Conservation (phyloP, 1,140 invertebrate genomes). For the Trichomalopsis sarcophagae region DNA sequence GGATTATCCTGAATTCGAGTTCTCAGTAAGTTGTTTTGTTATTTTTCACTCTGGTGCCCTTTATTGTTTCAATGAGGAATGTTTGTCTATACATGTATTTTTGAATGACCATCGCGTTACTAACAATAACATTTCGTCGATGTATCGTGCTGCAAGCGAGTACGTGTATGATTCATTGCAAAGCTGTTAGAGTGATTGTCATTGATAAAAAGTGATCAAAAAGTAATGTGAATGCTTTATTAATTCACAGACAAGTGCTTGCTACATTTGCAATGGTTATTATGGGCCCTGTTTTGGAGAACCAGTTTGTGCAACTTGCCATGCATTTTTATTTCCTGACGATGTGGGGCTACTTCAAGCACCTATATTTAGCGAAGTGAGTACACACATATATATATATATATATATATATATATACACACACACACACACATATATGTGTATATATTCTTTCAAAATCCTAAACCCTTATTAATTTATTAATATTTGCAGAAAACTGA, state of each 20-base stretch:
- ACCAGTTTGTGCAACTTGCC: slow-evolving; percentile 94
- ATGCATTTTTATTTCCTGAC: slow-evolving; percentile 91
- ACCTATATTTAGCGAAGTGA: slow-evolving; percentile 77
- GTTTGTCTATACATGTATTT: not conserved
- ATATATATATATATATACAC: too few species aligned
- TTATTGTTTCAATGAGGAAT: not conserved
- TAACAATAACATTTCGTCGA: not conserved
- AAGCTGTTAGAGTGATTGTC: slow-evolving; percentile 26
- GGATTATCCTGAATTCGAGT: slow-evolving; percentile 68
- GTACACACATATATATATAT: slow-evolving; percentile 3
- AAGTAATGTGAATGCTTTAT: slow-evolving; percentile 39
- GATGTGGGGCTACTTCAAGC: slow-evolving; percentile 79
- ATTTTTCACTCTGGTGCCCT: slow-evolving; percentile 11
- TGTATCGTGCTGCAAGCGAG: not conserved
- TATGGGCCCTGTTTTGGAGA: slow-evolving; percentile 94
- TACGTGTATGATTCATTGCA: not conserved
- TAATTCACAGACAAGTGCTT: slow-evolving; percentile 78
- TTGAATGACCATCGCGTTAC: slow-evolving; percentile 5
- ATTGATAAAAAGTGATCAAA: not conserved
- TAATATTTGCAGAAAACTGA: slow-evolving; percentile 83
- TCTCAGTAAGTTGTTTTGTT: slow-evolving; percentile 63
- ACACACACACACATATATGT: too few species aligned
- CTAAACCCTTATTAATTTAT: slow-evolving; percentile 33
- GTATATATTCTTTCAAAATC: slow-evolving; percentile 33
- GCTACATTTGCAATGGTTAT: slow-evolving; percentile 92